A percentile compares a stretch with the other conserved stretches of the same genome.
Conservation (phyloP, 2,888 invertebrate genomes). For the Netelia inedita region DNA sequence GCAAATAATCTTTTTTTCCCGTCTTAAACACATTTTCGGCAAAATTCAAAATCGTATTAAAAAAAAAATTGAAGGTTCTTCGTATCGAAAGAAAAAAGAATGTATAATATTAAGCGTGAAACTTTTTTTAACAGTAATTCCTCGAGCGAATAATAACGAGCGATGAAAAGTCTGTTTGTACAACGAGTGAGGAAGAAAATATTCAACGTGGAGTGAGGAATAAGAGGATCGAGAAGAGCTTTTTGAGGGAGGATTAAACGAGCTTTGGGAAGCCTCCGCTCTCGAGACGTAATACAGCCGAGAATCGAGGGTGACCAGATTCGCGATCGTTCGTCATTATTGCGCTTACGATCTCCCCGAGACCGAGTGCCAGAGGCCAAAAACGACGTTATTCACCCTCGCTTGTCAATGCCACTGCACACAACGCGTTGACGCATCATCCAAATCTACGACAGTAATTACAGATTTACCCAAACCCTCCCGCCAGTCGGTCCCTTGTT, state of each 20-base stretch:
- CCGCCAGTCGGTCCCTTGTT: neutral
- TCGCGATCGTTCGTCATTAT: conserved; percentile 10
- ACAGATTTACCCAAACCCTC: conserved; percentile 37
- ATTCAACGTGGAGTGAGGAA: conserved; percentile 25
- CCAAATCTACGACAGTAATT: conserved; percentile 21
- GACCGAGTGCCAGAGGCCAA: conserved; percentile 12
- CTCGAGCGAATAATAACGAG: conserved; percentile 43
- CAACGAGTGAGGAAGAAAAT: neutral
- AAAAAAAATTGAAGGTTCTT: neutral
- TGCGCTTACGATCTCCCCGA: neutral
- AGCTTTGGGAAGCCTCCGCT: conserved; percentile 18
- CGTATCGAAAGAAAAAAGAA: too few relatives aligned
- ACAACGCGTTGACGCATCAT: conserved; percentile 36
- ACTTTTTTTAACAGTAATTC: neutral
- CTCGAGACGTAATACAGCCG: neutral
- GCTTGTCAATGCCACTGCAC: conserved; percentile 16
- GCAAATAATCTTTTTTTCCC: neutral
- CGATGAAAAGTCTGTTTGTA: conserved; percentile 61
- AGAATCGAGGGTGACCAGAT: neutral
- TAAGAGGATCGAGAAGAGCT: conserved; percentile 42
- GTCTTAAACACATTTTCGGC: neutral
- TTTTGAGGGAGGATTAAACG: conserved; percentile 36
- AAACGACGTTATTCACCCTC: conserved; percentile 7
- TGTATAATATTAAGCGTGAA: too few relatives aligned
- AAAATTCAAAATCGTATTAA: neutral